These are phyloP conservation scores for Strix aluco DNA, from an alignment of 2,113 vertebrate species.

Conservation along the genomic window DNA sequence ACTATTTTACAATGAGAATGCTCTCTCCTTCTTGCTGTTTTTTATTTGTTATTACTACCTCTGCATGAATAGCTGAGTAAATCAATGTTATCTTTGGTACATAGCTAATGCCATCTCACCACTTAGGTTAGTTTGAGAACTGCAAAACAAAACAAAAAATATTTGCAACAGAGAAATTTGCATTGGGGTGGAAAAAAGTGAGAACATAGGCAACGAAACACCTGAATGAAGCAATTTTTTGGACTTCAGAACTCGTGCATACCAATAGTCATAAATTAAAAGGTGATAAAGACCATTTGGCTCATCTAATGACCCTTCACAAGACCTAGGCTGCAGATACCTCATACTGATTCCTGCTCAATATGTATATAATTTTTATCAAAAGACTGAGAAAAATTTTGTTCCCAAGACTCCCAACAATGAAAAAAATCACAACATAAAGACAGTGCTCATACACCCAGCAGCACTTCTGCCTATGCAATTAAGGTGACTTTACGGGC, in stretches of 20 bases:
- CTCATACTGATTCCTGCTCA: not conserved
- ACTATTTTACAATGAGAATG: not conserved
- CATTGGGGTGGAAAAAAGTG: not conserved
- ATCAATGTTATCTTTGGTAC: not conserved
- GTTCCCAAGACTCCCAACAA: not conserved
- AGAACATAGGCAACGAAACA: not conserved
- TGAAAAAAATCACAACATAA: not conserved
- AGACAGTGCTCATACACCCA: fast-evolving
- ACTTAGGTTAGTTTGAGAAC: not conserved
- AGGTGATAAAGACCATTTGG: not conserved
- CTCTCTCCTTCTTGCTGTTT: not conserved
- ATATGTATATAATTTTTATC: not conserved
- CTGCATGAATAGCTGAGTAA: not conserved
- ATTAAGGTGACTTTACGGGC: not conserved
- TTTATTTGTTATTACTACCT: not conserved
- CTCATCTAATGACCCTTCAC: not conserved
- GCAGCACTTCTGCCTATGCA: not conserved
- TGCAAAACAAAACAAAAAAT: not conserved
- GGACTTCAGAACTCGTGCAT: not conserved
- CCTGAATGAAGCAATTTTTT: not conserved
- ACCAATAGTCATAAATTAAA: not conserved
- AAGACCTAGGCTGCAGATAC: not conserved
- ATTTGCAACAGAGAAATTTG: not conserved
- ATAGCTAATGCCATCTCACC: not conserved
- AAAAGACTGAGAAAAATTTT: not conserved